phyloP scores from a whole-genome alignment of 2,888 invertebrate genomes.

The Leucozona laternaria region DNA sequence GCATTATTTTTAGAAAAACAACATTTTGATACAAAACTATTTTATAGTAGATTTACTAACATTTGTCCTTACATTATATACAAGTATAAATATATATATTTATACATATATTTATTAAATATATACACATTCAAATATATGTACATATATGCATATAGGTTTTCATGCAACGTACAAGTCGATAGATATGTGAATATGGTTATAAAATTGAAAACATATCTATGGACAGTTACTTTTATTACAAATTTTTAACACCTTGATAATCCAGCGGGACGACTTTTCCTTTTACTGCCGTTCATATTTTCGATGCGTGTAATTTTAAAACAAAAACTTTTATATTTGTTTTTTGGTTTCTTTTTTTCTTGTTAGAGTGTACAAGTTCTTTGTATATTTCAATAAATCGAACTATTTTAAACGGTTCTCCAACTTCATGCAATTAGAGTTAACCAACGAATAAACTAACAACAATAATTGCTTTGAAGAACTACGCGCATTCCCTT shows the following conservation, averaged over 20 bases:
- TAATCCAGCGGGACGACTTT: constrained; percentile 90
- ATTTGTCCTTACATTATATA: neutral
- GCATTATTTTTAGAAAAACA: neutral
- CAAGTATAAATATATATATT: neutral
- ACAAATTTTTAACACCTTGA: constrained; percentile 85
- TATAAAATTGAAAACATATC: constrained; percentile 10
- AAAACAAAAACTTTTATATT: constrained; percentile 20
- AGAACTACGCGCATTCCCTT: constrained; percentile 41
- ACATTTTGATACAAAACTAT: neutral
- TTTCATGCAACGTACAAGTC: constrained; percentile 2
- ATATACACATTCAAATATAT: neutral
- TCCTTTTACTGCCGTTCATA: constrained; percentile 89
- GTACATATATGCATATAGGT: neutral
- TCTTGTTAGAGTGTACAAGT: constrained; percentile 6
- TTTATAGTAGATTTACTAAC: neutral
- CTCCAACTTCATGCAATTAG: constrained; percentile 34
- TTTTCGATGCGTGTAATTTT: constrained; percentile 21
- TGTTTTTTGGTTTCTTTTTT: neutral
- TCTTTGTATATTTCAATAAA: neutral
- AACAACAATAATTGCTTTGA: constrained; percentile 18
- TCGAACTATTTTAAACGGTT: neutral
- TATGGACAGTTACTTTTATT: constrained; percentile 77
- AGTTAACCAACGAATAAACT: constrained; percentile 29
- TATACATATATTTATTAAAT: neutral
- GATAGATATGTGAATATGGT: constrained; percentile 13